Evolutionary conservation across 2,888 invertebrate genomes (phyloP).

Genomic region (Oscheius myriophilus): DNA sequence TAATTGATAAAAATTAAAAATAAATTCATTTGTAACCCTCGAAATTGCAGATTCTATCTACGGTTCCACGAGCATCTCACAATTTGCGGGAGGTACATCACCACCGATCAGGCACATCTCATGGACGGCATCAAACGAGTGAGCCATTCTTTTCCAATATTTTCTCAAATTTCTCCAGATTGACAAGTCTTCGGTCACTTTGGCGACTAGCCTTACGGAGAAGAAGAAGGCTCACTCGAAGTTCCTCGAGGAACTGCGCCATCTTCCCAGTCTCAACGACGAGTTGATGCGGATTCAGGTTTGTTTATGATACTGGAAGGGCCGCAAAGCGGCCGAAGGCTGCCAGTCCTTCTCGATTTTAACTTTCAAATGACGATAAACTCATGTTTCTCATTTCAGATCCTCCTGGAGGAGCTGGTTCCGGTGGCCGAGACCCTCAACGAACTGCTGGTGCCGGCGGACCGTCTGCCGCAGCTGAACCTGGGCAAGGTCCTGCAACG

Average conservation of each 20-base stretch:
- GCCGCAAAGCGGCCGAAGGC: neutral
- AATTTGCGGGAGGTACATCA: conserved; percentile 47
- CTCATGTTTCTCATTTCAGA: conserved; percentile 33
- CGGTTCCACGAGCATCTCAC: conserved; percentile 63
- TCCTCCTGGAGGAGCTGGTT: conserved; percentile 54
- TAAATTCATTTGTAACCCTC: too few species aligned
- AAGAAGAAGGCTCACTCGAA: conserved; percentile 32
- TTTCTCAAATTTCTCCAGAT: too few species aligned
- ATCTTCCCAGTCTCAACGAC: conserved; percentile 36
- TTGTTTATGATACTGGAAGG: neutral
- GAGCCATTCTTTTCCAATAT: too few species aligned
- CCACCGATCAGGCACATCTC: conserved; percentile 52
- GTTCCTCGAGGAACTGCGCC: conserved; percentile 34
- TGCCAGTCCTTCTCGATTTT: neutral
- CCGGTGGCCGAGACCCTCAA: conserved; percentile 58
- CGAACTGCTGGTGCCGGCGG: conserved; percentile 55
- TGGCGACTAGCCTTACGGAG: neutral
- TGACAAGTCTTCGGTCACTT: conserved; percentile 3
- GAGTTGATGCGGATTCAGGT: conserved; percentile 47
- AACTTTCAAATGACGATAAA: neutral
- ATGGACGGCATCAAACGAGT: conserved; percentile 15
- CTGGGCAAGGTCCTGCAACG: conserved; percentile 42
- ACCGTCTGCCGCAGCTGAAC: conserved; percentile 58
- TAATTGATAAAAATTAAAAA: too few species aligned
- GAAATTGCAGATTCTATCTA: conserved; percentile 47